Base-by-base conservation (phyloP, 2,888 invertebrate species). In the Eudasyphora cyanicolor region DNA sequence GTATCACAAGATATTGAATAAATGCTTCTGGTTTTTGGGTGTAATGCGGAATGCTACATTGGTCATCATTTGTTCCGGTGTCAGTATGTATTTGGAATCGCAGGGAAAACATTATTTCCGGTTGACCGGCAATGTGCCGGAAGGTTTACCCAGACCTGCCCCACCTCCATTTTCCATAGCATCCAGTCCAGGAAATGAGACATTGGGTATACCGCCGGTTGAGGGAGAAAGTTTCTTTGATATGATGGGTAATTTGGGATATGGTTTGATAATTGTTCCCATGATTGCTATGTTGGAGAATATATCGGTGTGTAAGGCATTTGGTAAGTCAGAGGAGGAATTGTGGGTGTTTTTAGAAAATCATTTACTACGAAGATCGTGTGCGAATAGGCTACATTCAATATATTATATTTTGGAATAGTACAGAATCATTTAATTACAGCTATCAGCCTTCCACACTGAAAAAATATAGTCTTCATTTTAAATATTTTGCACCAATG, bases 231-330 rank as follows among this genome's bases (percentile, higher is more conserved):
- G 84, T 21, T 95, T 96, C 89, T 86, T 94, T 21, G 95, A 96
- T 67, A 96, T 97, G 95, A 93, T 95, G 73, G 93, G 95, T 80
- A 94, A 95, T 91, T 93, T 98, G 88, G 96, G 97, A 62, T 95
- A 96, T 69, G 97, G 97, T 29, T 93, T 98, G 77, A 92, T 96
- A 69, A 96, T 98, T 42, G 94, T 98, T 74, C 97, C 98, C 12
- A 93, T 98, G 45, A 95, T 98, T 88, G 96, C 96, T 29, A 93
- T 98, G 77, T 94, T 98, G 89, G 98, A 98, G 91, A 96, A 97
- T 88, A 96, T 98, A 86, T 96, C 98, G 12, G 97, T 87, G 6
- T 87, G 88, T 62, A 88, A 88, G 67, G 87, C 88, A 7, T 87
- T 88, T 77, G 85, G 88, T 88, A 75, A 83, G 86, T 54, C 0